These are phyloP conservation scores for Sesamia nonagrioides DNA, from an alignment of 1,140 invertebrate genomes.

Conservation along the genomic window DNA sequence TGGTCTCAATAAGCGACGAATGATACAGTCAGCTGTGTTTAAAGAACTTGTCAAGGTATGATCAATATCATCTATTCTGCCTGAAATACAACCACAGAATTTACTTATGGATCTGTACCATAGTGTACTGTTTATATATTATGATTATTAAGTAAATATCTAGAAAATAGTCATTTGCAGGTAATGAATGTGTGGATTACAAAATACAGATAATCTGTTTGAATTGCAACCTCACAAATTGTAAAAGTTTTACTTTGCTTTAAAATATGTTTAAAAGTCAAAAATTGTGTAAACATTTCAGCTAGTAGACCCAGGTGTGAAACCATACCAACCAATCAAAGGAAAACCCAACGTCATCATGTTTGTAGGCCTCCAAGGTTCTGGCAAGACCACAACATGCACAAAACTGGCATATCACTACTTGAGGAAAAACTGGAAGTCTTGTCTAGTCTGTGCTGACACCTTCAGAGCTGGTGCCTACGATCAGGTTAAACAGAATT, in stretches of 20 bases:
- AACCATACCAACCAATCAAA: constrained; percentile 98
- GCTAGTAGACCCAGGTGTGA: constrained; percentile 99
- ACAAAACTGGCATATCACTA: constrained; percentile 99
- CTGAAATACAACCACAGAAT: no score
- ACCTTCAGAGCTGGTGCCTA: constrained; percentile 99
- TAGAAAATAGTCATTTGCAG: no score
- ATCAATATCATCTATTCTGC: not conserved
- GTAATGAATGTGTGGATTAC: no score
- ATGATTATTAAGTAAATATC: no score
- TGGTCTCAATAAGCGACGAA: constrained; percentile 98
- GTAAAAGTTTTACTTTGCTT: no score
- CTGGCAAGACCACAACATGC: constrained; percentile 99
- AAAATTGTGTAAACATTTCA: constrained; percentile 77
- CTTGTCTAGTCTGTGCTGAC: constrained; percentile 99
- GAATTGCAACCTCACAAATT: no score
- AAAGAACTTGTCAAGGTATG: constrained; percentile 98
- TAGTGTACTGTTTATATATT: no score
- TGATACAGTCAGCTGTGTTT: constrained; percentile 99
- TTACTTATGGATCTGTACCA: no score
- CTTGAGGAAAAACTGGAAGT: constrained; percentile 99
- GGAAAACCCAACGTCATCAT: constrained; percentile 99
- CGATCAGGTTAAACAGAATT: constrained; percentile 99
- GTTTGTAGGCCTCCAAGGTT: constrained; percentile 99
- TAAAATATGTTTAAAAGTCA: not conserved
- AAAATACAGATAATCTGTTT: no score